Conservation (phyloP, 2,113 vertebrate species). For the Microcebus jonahi region DNA sequence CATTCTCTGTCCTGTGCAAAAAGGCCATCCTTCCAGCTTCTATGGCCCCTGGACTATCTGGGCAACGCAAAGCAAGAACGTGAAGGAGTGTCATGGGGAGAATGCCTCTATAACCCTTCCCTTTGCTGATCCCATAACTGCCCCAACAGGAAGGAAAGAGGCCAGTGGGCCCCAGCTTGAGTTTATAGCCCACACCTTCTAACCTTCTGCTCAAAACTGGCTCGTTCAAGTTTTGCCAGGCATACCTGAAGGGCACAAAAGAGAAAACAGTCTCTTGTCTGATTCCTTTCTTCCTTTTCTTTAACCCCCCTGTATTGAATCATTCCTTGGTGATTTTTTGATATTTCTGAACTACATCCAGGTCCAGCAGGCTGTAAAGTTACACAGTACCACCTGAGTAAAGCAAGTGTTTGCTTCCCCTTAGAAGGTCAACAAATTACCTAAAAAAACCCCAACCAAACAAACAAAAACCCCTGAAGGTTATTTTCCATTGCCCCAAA, state of each 20-base stretch:
- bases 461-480: background rate
- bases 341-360: background rate
- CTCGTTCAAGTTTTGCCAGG: background rate
- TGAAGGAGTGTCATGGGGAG: background rate
- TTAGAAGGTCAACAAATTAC: slow-evolving; percentile 10
- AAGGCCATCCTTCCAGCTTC: background rate
- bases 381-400: background rate
- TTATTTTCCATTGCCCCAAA: too few species aligned
- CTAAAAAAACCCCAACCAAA: too few species aligned
- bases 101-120: background rate
- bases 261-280: background rate
- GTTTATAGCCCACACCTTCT: background rate
- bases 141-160: background rate
- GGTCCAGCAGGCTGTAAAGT: background rate
- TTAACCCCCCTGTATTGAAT: background rate
- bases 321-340: background rate
- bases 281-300: background rate
- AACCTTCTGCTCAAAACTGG: background rate
- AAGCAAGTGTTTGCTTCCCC: background rate
- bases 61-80: background rate
- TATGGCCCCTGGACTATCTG: background rate
- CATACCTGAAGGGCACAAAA: background rate
- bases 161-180: background rate
- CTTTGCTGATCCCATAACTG: background rate
- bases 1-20: background rate